Percentiles rank a stretch among this genome's conserved stretches.
Evolutionary conservation across 2,888 invertebrate genomes (phyloP).

Genomic region (Arge pagana): DNA sequence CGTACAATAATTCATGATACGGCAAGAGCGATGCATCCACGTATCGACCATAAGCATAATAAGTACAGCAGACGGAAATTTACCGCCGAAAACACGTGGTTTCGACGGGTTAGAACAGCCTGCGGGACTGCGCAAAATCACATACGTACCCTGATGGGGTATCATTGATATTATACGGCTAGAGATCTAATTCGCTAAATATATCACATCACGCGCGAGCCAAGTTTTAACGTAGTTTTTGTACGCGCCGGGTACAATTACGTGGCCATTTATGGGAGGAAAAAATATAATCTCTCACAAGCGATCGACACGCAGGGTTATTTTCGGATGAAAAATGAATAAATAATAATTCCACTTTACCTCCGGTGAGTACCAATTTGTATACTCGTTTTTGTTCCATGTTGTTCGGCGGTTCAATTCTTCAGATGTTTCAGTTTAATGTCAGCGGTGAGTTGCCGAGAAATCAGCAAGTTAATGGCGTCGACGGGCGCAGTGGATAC

Average conservation of each 20-base stretch:
- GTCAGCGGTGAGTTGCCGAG: not conserved
- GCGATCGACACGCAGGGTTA: not conserved
- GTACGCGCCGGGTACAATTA: no score
- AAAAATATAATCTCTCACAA: no score
- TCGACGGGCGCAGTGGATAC: conserved; percentile 43
- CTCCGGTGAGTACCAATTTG: conserved; percentile 87
- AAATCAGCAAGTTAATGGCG: conserved; percentile 32
- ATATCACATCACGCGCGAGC: conserved; percentile 36
- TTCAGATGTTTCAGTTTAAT: conserved; percentile 20
- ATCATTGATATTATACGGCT: conserved; percentile 1
- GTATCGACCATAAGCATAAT: no score
- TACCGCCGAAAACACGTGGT: conserved; percentile 9
- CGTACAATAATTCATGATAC: no score
- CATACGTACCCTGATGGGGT: not conserved
- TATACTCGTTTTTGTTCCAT: conserved; percentile 74
- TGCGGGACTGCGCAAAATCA: conserved; percentile 10
- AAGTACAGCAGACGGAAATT: no score
- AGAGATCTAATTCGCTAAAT: not conserved
- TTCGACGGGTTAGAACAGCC: not conserved
- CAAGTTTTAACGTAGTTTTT: no score
- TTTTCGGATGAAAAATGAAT: not conserved
- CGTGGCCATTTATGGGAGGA: no score
- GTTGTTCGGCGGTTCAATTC: conserved; percentile 27
- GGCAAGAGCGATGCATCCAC: no score
- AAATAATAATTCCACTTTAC: conserved; percentile 63